These are phyloP conservation scores for Sarcophaga subvicina DNA, from an alignment of 2,888 invertebrate genomes.

Conservation along the genomic window DNA sequence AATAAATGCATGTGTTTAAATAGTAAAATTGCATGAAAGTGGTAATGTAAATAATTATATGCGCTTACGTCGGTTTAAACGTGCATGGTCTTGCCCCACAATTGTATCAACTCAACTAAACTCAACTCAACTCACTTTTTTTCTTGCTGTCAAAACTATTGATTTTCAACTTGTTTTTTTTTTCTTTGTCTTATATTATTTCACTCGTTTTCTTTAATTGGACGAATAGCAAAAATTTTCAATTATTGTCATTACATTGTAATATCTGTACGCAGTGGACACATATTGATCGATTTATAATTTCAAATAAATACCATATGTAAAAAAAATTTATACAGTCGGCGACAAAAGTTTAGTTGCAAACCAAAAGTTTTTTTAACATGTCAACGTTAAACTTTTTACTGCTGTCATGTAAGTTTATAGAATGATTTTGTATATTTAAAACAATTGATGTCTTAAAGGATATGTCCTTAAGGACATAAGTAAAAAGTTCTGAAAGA, in stretches of 20 bases:
- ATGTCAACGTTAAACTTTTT: no score
- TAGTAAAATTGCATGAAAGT: constrained; percentile 61
- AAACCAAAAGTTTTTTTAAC: no score
- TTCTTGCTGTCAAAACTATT: constrained; percentile 46
- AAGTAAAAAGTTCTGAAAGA: no score
- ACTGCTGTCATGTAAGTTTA: no score
- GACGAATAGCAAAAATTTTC: constrained; percentile 32
- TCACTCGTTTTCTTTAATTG: constrained; percentile 11
- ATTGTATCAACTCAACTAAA: background rate
- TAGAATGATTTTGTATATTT: no score
- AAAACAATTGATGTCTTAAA: no score
- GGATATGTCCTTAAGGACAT: no score
- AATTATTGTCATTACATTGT: constrained; percentile 56
- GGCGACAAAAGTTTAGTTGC: background rate
- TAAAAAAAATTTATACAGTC: background rate
- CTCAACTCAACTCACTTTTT: constrained; percentile 31
- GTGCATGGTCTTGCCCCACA: background rate
- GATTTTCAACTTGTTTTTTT: constrained; percentile 38
- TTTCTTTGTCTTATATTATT: constrained; percentile 22
- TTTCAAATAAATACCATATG: constrained; percentile 13
- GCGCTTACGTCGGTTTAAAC: background rate
- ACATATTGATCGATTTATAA: constrained; percentile 36
- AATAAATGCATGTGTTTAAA: constrained; percentile 12
- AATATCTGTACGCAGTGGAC: background rate
- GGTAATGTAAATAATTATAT: background rate